Base-by-base conservation (phyloP, 1,140 invertebrate species). In the Cydia splendana region DNA sequence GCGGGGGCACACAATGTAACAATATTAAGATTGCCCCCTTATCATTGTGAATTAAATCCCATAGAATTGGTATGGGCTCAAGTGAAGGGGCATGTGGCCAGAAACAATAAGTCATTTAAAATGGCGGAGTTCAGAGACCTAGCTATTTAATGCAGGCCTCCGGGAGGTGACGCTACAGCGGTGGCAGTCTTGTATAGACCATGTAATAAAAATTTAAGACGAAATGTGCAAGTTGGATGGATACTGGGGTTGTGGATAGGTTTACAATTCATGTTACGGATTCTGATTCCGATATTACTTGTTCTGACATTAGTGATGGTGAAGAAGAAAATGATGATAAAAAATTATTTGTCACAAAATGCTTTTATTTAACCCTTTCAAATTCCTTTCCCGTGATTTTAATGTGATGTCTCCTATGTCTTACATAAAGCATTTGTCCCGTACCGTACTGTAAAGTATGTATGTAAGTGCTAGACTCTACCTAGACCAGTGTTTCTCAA, bases 21-120 rank as follows among this genome's bases (percentile, higher is more conserved):
- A 20, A 77, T 82, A 74, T 71, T 87, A 30, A 48, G 84, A 69
- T 76, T 86, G 53, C 89, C 90, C 45, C 88, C 86, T 10, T 90
- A 91, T 78, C 88, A 93, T 77, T 82, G 79, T 65, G 84, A 92
- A 67, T 75, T 89, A 0, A 92, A 92, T 78, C 87, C 89, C 0
- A 91, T 91, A 12, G 89, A 93, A 78, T 48, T 86, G 4, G 78
- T 89, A 28, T 89, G 88, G 88, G 81, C 82, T 10, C 69, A 85
- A 5, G 76, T 90, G 9, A 92, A 92, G 82, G 76, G 79, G n/a
- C 80, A 81, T 69, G 84, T 87, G 2, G 82, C 82, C 38, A 15
- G 71, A 69, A 65, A 77, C 77, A 79, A 67, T 20, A 79, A 18
- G 42, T 77, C 65, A n/a, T 75, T 75, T 15, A 77, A 79, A 53